Evolutionary conservation across 2,888 invertebrate species (phyloP), one percentile per base, ranked within the genome.

Genomic region (Trichopoda pennipes): DNA sequence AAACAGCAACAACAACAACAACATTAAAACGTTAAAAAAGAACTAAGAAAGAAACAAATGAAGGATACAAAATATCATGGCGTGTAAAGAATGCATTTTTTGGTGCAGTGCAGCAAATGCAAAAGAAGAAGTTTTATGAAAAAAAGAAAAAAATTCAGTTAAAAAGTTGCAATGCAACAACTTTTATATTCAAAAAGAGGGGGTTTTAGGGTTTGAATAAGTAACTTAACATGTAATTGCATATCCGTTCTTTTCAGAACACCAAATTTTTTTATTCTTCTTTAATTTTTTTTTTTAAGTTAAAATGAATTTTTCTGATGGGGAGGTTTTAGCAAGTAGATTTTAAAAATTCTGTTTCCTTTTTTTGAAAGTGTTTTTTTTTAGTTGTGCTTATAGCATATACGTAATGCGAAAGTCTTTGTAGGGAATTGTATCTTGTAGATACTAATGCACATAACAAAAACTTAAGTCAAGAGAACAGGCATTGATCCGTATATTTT

Each of bases 41-140:
- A 80, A 82, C 75, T 82, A 68, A 72, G 82, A 79, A 76, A 72
- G 80, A 76, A 80, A 53, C 32, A 64, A 44, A 42, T 42, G 60
- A 78, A 81, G 69, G 72, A 77, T 78, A 64, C 49, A 49, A 82
- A n/a, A 49, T 82, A 76, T 72, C 72, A 80, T 82, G 82, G 80
- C 82, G 82, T 82, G 82, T 80, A 80, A 82, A 66, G 82, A 82
- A 82, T 82, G 82, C 82, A 82, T 80, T 82, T 82, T 82, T 82
- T 82, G 82, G 82, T 82, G 82, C 82, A 82, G 82, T 82, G 82
- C 82, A 80, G 82, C 82, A 79, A 82, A 80, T 82, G 82, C 75
- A 82, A 69, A 82, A 70, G 28, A 77, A 63, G 66, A 81, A 81
- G 49, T 82, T 80, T 79, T 66, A 19, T 63, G 35, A 38, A 63